Percentiles rank a stretch among this genome's conserved stretches.
phyloP scores from a whole-genome alignment of 92 coral and sea anemone species.

The Phenganax subtilis region DNA sequence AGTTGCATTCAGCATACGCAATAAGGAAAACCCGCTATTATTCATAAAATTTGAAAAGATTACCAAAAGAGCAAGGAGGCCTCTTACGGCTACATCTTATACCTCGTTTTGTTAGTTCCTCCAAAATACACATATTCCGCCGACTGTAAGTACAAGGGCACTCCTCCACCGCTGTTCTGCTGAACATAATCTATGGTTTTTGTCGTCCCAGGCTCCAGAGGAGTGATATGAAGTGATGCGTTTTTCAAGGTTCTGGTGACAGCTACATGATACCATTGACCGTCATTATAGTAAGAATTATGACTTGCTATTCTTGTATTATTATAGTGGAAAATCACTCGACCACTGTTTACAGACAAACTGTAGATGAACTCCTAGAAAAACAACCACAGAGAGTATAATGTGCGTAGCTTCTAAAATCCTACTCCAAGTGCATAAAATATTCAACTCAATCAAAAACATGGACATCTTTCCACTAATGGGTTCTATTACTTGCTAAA shows the following conservation, averaged over 20 bases:
- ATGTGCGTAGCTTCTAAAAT: too few species aligned
- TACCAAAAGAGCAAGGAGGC: too few species aligned
- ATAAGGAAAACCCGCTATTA: too few species aligned
- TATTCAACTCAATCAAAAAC: too few species aligned
- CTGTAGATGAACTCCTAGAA: constrained; percentile 68
- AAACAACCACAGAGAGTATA: background rate
- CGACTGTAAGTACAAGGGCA: constrained; percentile 43
- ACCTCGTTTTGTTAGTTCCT: constrained; percentile 54
- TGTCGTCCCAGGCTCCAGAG: constrained; percentile 48
- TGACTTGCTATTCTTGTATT: constrained; percentile 49
- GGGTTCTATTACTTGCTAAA: too few species aligned
- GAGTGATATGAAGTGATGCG: constrained; percentile 63
- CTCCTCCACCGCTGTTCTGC: background rate
- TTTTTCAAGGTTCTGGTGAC: constrained; percentile 73
- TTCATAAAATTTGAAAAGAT: too few species aligned
- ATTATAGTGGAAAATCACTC: constrained; percentile 66
- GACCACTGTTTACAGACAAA: constrained; percentile 63
- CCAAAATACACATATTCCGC: constrained; percentile 73
- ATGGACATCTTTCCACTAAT: too few species aligned
- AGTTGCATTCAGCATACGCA: too few species aligned
- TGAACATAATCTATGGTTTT: constrained; percentile 46
- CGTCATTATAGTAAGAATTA: constrained; percentile 64
- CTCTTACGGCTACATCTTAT: background rate
- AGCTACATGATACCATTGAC: constrained; percentile 80
- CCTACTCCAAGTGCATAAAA: too few species aligned